Evolutionary conservation across 2,888 invertebrate genomes (phyloP), one percentile per base, ranked within the genome.

Genomic region (Seira sanloemensis): DNA sequence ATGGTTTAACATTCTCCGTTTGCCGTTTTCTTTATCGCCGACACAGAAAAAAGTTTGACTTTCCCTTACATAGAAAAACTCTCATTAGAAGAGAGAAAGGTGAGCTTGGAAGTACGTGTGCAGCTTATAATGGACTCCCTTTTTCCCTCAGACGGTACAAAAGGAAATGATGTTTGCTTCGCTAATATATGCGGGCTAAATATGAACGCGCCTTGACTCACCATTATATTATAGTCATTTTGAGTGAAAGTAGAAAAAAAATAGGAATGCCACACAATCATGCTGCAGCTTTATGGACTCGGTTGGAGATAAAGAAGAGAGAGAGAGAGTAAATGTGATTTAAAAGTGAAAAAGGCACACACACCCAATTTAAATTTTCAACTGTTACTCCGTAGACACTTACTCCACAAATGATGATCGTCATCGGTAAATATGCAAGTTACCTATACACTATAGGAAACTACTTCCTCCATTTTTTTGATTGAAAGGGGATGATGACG

Each of bases 161-260:
- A 62, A 62, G 62, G 62, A 62, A 62, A 62, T 62, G 62, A 62
- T 62, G 62, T 62, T 62, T 62, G 62, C 62, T 62, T 62, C n/a
- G 62, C 62, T 62, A 62, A 62, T 62, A 62, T 62, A 62, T 62
- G 62, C 62, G 62, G 7, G 62, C 62, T 62, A 62, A 62, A 62
- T 23, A 62, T 62, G 62, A 62, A 62, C 21, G 62, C 62, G 62
- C 21, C 62, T n/a, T n/a, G n/a, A 62, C 19, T 62, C 62, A 62
- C 62, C 62, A 62, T 62, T 62, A 62, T 58, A 37, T 37, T 12
- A 37, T 37, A 4, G 12, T 50, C 62, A 62, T 62, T n/a, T 21
- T 62, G 23, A 62, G 12, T 9, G 62, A 62, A 62, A 9, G 21
- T 1, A n/a, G 62, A 62, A 62, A 21, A n/a, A 21, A 62, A 4